Base-by-base conservation (phyloP, 2,797 vertebrate species). In the Moxostoma hubbsi region DNA sequence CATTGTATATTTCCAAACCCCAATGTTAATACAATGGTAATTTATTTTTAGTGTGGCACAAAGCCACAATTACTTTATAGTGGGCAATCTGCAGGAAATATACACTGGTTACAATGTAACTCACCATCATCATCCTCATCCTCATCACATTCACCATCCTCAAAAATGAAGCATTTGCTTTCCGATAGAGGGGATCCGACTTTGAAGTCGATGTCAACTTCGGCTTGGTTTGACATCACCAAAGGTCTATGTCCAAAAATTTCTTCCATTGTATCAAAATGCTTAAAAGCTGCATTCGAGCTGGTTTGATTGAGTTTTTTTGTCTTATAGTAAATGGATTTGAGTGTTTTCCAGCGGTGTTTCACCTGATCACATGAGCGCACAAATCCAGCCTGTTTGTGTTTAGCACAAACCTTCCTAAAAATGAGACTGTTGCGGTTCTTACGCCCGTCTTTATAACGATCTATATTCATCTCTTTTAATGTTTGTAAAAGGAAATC, bases 261-360 rank as follows among this genome's bases (percentile, higher is more conserved):
- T 47, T 77, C 74, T 15, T 77, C 74, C 74, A 77, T 77, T 1
- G 64, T 68, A 50, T 77, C 74, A 24, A 67, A 77, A 36, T 67
- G 64, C 36, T 6, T 77, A 12, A 77, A 77, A 0, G 53, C 75
- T 0, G 15, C 18, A 43, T 45, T 62, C 5, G 49, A 51, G 6
- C 16, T 50, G 18, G 12, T 16, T 6, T 2, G 5, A 13, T 50
- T 58, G 24, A n/a, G 46, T 5, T 49, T 67, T 57, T 67, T 67
- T 13, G 63, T 16, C n/a, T 51, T 77, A 36, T 77, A 77, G 54
- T 77, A 67, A n/a, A 68, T 68, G 54, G 64, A 68, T 11, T 77
- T 77, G 18, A 77, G 54, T 0, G 74, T 68, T 15, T 77, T 77
- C 74, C 63, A 77, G 75, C 75, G 75, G 47, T 67, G 75, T 49